Conservation (phyloP, 30 jellyfish, hydroid and myxozoan genomes). For the Turritopsis rubra region DNA sequence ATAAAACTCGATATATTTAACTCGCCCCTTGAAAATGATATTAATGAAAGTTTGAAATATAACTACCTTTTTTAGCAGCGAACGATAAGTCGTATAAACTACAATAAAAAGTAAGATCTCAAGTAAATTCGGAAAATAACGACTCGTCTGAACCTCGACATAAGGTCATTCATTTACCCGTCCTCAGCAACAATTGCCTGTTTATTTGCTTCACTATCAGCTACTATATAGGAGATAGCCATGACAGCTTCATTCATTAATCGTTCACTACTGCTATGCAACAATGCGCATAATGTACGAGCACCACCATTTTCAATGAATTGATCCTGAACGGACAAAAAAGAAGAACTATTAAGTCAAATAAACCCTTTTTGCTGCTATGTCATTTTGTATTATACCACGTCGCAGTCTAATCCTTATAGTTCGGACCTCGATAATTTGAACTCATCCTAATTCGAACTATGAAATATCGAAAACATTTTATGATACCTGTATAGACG, state of each 20-base stretch:
- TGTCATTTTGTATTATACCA: no score
- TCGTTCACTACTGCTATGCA: slow-evolving; percentile 82
- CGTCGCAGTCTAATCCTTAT: no score
- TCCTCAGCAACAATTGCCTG: slow-evolving; percentile 82
- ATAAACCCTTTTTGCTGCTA: no score
- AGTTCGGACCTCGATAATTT: no score
- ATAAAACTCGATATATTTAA: not conserved
- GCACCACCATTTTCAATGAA: slow-evolving; percentile 96
- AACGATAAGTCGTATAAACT: slow-evolving; percentile 66
- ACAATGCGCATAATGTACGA: slow-evolving; percentile 81
- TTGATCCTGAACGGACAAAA: slow-evolving; percentile 39
- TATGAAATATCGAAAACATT: not conserved
- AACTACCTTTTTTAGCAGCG: slow-evolving; percentile 67
- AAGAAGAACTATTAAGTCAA: no score
- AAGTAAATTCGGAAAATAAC: not conserved
- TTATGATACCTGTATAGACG: slow-evolving; percentile 50
- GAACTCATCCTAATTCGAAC: no score
- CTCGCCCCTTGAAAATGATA: no score
- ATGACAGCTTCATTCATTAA: slow-evolving; percentile 89
- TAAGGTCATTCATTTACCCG: no score
- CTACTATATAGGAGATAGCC: slow-evolving; percentile 90
- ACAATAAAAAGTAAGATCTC: not conserved
- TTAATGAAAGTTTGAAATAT: not conserved
- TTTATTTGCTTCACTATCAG: slow-evolving; percentile 83
- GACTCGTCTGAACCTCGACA: no score